Percentiles rank a stretch among this genome's conserved stretches.
phyloP scores from a whole-genome alignment of 2,888 invertebrate genomes.

The Nymphalis polychloros region DNA sequence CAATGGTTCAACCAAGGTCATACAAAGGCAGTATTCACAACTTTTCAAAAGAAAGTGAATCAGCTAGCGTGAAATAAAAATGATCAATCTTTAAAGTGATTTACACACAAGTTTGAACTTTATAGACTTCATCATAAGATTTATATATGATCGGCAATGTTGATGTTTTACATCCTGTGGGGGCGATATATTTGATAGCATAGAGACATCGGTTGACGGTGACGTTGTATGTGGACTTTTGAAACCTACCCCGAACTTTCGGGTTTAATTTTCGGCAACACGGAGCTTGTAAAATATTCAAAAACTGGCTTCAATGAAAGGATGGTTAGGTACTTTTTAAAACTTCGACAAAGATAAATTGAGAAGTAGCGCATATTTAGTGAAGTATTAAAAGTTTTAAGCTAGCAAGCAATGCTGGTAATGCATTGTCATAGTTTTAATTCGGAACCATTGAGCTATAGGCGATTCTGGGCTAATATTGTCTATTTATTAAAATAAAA shows the following conservation, averaged over 20 bases:
- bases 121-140: not conserved
- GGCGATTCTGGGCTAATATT: too few relatives aligned
- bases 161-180: not conserved
- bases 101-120: not conserved
- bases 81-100: constrained; percentile 5
- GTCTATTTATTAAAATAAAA: too few relatives aligned
- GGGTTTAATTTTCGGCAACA: constrained; percentile 9
- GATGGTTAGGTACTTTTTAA: not conserved
- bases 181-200: not conserved
- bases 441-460: too few relatives aligned
- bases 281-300: not conserved
- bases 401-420: too few relatives aligned
- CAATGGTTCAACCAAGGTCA: constrained; percentile 52
- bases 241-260: constrained; percentile 4
- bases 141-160: not conserved
- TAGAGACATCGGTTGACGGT: constrained; percentile 2
- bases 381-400: too few relatives aligned
- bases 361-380: not conserved
- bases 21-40: constrained; percentile 59
- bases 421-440: too few relatives aligned
- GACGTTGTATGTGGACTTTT: constrained; percentile 2
- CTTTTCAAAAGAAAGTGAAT: constrained; percentile 50
- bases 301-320: constrained; percentile 7
- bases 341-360: not conserved
- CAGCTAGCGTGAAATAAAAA: constrained; percentile 29